Evolutionary conservation across 1,140 invertebrate genomes (phyloP), one percentile per base, ranked within the genome.

Genomic region (Aphelenchoides besseyi): DNA sequence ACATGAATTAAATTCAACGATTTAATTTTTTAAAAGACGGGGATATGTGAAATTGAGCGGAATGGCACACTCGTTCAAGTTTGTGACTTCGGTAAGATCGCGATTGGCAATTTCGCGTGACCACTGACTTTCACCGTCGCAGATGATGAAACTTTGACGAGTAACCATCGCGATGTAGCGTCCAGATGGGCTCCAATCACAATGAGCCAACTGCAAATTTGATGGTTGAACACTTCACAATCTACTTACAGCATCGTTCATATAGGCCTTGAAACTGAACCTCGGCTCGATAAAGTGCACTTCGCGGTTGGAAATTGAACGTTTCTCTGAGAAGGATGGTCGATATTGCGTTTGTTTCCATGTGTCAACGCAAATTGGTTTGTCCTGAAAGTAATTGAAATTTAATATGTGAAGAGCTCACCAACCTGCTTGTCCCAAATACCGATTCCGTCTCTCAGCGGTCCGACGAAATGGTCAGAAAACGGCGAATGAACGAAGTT

Each of bases 11-110:
- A 8, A 28, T 29, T 5, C 5, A 59, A 23, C 26, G 32, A 59
- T 59, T 59, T 59, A 59, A 8, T 59, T 28, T 23, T 59, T 59
- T 59, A 59, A 59, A 59, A 59, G 5, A 59, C 16, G 26, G 5
- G 55, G 55, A 59, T 8, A 59, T 28, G 55, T 33, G 23, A 59
- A 59, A 59, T 59, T 33, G 18, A 59, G 5, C 5, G 55, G 55
- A 33, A 59, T 23, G 5, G 26, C 55, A 23, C 16, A 59, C 18
- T 5, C 55, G 5, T 5, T 8, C 5, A 59, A 28, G 5, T 59
- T 59, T 33, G 55, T 59, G 5, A 59, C 5, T 12, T 59, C 55
- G 5, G 55, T 8, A 33, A 8, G 55, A 12, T 59, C 55, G 12
- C 12, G 5, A 18, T 59, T 59, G 5, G 55, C 55, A 8, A 23